These are phyloP conservation scores for Lasiurus cinereus DNA, from an alignment of 2,113 vertebrate species.

Conservation along the genomic window DNA sequence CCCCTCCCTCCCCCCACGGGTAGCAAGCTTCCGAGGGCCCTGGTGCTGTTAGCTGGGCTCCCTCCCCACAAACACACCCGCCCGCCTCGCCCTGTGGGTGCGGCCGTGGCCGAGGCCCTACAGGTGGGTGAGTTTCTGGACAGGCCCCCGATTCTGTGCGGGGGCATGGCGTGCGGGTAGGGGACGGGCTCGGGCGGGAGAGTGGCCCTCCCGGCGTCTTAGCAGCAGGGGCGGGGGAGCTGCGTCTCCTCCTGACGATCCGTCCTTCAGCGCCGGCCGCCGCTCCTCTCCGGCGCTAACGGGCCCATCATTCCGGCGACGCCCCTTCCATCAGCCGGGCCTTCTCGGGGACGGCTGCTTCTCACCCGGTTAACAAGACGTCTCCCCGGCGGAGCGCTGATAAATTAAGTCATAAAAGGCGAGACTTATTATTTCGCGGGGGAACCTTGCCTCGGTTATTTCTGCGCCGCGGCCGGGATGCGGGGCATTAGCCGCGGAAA, in stretches of 20 bases:
- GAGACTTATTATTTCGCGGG: conserved; percentile 68
- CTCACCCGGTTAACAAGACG: conserved; percentile 61
- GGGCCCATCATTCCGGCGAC: conserved; percentile 21
- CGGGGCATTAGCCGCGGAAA: conserved; percentile 2
- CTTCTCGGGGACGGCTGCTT: neutral
- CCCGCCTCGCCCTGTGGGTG: fast-evolving
- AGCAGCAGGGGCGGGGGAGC: conserved; percentile 8
- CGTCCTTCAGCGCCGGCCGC: fast-evolving
- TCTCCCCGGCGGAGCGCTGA: conserved; percentile 74
- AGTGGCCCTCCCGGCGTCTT: neutral
- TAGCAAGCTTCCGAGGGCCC: fast-evolving
- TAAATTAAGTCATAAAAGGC: conserved; percentile 78
- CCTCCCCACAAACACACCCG: fast-evolving
- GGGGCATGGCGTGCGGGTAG: neutral
- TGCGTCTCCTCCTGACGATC: conserved; percentile 28
- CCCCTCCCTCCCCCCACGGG: too few species aligned
- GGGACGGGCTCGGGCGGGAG: neutral
- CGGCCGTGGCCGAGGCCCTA: fast-evolving
- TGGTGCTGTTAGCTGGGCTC: fast-evolving
- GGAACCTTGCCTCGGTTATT: conserved; percentile 54
- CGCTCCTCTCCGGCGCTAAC: neutral
- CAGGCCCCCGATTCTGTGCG: fast-evolving
- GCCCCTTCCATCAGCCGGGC: conserved; percentile 42
- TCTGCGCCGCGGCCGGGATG: conserved; percentile 70
- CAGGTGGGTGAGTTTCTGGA: too few species aligned